Percentiles rank a stretch among this genome's conserved stretches.
Conservation (phyloP, 2,797 vertebrate species). For the Xenops minutus region DNA sequence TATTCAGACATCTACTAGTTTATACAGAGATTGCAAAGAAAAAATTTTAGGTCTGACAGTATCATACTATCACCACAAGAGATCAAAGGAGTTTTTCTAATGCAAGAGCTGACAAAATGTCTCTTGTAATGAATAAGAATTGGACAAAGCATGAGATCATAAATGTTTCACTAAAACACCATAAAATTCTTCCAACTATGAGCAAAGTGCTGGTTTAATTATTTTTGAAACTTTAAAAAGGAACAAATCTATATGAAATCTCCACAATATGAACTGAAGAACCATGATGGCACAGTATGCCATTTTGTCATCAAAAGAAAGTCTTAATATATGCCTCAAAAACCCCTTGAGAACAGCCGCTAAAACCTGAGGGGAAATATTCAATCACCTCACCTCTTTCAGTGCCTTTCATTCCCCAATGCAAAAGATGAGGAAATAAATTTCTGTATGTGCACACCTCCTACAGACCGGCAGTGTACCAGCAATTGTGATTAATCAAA, state of each 20-base stretch:
- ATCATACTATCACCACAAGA: not conserved
- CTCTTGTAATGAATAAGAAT: not conserved
- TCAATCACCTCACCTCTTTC: not conserved
- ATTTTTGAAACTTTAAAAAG: not conserved
- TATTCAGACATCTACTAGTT: not conserved
- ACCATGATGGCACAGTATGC: not conserved
- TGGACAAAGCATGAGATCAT: not conserved
- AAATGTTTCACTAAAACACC: not conserved
- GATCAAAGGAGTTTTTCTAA: not conserved
- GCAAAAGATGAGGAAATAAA: not conserved
- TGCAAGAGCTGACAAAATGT: not conserved
- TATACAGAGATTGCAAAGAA: slow-evolving; percentile 1
- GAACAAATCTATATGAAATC: not conserved
- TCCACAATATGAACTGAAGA: not conserved
- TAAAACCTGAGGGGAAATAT: not conserved
- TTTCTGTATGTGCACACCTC: not conserved
- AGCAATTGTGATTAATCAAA: not conserved
- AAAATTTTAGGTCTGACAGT: not conserved
- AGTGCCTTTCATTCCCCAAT: not conserved
- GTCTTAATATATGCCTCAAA: not conserved
- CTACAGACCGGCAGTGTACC: not conserved
- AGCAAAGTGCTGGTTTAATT: not conserved
- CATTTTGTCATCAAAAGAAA: not conserved
- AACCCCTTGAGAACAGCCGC: not conserved
- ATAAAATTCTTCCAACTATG: not conserved